Evolutionary conservation across 2,113 vertebrate genomes (phyloP).

Genomic region (Hemiscyllium ocellatum): DNA sequence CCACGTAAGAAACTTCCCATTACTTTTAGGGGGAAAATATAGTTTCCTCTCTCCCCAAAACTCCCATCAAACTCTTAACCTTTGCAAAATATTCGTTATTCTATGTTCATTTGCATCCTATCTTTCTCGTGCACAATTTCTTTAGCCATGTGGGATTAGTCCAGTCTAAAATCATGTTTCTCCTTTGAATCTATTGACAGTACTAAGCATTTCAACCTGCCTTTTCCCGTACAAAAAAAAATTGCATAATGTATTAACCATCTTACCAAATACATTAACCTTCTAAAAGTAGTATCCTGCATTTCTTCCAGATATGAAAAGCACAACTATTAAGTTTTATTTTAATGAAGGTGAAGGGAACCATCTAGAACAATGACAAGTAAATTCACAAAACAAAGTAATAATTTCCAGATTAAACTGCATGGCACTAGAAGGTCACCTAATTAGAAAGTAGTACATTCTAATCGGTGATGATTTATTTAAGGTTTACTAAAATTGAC

Average conservation of each 20-base stretch:
- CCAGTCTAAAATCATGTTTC: not conserved
- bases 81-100: not conserved
- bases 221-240: not conserved
- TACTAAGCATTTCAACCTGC: not conserved
- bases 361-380: not conserved
- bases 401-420: not conserved
- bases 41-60: not conserved
- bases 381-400: not conserved
- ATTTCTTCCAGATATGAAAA: not conserved
- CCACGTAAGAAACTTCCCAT: not conserved
- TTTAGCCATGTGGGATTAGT: not conserved
- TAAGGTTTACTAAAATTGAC: not conserved
- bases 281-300: not conserved
- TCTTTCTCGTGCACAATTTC: constrained; percentile 34
- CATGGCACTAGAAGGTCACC: not conserved
- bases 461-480: not conserved
- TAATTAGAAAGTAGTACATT: not conserved
- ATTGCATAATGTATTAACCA: not conserved
- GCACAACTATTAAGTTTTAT: not conserved
- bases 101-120: not conserved
- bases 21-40: not conserved
- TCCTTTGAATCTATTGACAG: constrained; percentile 29
- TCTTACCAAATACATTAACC: not conserved
- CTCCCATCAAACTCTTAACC: not conserved
- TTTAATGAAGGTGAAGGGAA: not conserved